Evolutionary conservation across 2,113 vertebrate species (phyloP), one percentile per base, ranked within the genome.

Genomic region (Ptychochromis oligacanthus): DNA sequence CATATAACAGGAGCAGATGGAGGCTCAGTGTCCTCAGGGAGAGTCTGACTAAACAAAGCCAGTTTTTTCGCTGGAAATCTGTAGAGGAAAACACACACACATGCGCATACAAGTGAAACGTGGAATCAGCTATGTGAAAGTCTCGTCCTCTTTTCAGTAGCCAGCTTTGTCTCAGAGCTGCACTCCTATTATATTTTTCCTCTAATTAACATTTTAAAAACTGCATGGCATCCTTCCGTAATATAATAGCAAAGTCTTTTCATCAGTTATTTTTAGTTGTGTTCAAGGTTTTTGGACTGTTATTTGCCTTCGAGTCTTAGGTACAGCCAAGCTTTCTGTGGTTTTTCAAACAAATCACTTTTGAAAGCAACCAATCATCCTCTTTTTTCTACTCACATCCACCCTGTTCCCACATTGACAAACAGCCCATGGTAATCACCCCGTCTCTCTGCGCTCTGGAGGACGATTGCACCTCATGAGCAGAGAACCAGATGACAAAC

Each of bases 291-390:
- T 80, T 77, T 83, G 56, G 57, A 90, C 55, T 2, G 26, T 28
- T 36, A 36, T 17, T 65, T 59, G 54, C 28, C 13, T 88, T 79
- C 70, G 70, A 86, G 20, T 89, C 80, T 79, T 87, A 75, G 79
- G 75, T 85, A 77, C 55, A 36, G 62, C 31, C 77, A 49, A 77
- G 24, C 49, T 65, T 49, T 80, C 34, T 77, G 81, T 72, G 81
- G 87, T 90, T 89, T 89, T 84, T 92, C 86, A 92, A 91, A 90
- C 56, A 87, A 92, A 94, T 92, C 86, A 79, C 75, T 88, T 87
- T 81, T 81, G 91, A 93, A 90, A 91, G 92, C 79, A 91, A 83
- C 87, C 85, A 89, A 93, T 94, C 87, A 88, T 89, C 74, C 59
- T 56, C 75, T 24, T 88, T 87, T n/a, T 89, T 79, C 76, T 76